Conservation (phyloP, 2,888 invertebrate species). For the Lasius platythorax region DNA sequence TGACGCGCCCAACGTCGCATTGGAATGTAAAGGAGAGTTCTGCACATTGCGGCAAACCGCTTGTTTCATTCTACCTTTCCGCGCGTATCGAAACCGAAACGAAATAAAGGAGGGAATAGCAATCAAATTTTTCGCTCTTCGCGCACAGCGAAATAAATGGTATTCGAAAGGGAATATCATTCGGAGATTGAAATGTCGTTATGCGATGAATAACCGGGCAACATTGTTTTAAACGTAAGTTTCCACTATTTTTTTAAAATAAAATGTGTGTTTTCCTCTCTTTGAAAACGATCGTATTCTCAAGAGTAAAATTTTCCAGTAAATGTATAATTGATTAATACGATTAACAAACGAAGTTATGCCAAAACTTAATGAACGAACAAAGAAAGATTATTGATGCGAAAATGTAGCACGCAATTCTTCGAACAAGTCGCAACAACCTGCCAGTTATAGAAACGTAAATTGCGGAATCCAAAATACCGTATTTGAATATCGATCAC, state of each 20-base stretch:
- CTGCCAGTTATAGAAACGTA: conserved; percentile 2
- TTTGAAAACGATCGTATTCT: not conserved
- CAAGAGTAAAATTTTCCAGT: not conserved
- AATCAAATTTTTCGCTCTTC: conserved; percentile 50
- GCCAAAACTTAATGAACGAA: not conserved
- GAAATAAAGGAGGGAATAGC: conserved; percentile 40
- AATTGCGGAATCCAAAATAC: conserved; percentile 24
- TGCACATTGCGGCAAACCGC: conserved; percentile 51
- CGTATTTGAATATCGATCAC: conserved; percentile 6
- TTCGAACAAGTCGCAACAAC: not conserved
- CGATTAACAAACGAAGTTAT: not conserved
- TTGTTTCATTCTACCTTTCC: conserved; percentile 41
- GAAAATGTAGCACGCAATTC: not conserved
- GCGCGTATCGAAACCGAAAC: conserved; percentile 14
- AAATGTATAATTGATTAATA: not conserved
- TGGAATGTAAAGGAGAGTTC: conserved; percentile 63
- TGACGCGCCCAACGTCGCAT: conserved; percentile 49
- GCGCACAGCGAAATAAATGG: conserved; percentile 26
- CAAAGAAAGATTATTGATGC: not conserved
- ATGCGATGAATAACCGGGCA: not conserved
- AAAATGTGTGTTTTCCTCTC: not conserved
- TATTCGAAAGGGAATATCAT: conserved; percentile 16
- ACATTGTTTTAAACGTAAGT: not conserved
- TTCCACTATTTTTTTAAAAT: not conserved
- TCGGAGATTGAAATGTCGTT: conserved; percentile 15